phyloP scores from a whole-genome alignment of 2,113 vertebrate genomes.

The Carassius auratus region DNA sequence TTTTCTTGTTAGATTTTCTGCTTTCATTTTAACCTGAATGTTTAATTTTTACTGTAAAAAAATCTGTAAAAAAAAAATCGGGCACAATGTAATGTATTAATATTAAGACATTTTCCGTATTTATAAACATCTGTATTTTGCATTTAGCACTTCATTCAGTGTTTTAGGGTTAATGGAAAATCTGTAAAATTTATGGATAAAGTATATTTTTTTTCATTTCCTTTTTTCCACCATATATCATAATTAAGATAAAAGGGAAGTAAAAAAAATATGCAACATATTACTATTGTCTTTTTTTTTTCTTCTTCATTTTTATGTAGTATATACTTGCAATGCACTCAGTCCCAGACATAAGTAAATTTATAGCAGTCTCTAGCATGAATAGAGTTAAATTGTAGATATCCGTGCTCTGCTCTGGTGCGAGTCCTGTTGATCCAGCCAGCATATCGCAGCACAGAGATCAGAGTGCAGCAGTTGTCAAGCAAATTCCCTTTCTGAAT shows the following conservation, averaged over 20 bases:
- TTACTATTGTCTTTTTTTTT: neutral
- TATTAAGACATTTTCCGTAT: too few relatives aligned
- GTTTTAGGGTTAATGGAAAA: too few relatives aligned
- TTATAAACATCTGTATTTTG: too few relatives aligned
- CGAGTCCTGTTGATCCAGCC: neutral
- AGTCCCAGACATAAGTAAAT: neutral
- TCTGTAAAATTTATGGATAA: neutral
- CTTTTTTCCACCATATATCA: neutral
- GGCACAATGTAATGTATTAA: too few relatives aligned
- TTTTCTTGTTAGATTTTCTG: too few relatives aligned
- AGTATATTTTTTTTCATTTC: too few relatives aligned
- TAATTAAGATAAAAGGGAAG: neutral
- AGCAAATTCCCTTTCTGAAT: slow-evolving; percentile 13
- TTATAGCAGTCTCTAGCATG: neutral
- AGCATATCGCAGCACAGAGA: neutral
- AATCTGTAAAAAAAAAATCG: too few relatives aligned
- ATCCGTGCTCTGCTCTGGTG: neutral
- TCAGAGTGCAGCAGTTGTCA: slow-evolving; percentile 7
- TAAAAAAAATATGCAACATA: neutral
- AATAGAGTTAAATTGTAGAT: neutral
- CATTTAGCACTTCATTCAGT: too few relatives aligned
- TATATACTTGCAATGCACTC: neutral
- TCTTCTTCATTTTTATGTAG: neutral
- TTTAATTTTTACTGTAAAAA: too few relatives aligned
- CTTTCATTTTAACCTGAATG: too few relatives aligned